Evolutionary conservation across 2,888 invertebrate species (phyloP).

Genomic region (Athalia rosae): DNA sequence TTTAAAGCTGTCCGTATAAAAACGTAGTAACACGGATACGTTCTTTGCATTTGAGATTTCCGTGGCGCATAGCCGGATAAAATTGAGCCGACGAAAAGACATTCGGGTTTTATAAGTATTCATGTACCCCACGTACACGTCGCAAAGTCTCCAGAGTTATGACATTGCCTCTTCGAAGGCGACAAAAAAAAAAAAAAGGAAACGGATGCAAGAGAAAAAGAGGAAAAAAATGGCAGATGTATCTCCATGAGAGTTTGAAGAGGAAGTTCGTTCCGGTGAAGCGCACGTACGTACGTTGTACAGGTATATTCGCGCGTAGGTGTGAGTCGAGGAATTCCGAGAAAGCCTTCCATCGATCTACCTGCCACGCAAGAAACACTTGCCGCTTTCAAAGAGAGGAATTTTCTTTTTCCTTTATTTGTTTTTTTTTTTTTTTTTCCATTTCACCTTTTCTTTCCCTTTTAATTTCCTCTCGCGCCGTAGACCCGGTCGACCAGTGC

Average conservation of each 20-base stretch:
- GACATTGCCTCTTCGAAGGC: too few relatives aligned
- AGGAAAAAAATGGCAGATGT: not conserved
- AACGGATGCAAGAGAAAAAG: not conserved
- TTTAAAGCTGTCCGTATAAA: too few relatives aligned
- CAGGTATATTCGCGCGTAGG: not conserved
- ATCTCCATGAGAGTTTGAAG: not conserved
- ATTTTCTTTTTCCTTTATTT: not conserved
- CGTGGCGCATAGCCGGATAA: not conserved
- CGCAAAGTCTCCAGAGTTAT: not conserved
- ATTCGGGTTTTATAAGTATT: not conserved
- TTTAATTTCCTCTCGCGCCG: not conserved
- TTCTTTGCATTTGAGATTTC: too few relatives aligned
- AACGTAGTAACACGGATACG: too few relatives aligned
- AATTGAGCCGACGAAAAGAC: not conserved
- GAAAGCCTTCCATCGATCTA: not conserved
- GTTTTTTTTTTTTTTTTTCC: too few relatives aligned
- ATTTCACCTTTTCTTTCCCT: not conserved
- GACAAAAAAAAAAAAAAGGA: too few relatives aligned
- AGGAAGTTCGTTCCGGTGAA: not conserved
- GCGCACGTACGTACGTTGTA: not conserved
- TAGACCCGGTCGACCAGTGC: conserved; percentile 3
- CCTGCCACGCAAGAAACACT: conserved; percentile 22
- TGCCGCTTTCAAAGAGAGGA: conserved; percentile 11
- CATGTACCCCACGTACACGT: not conserved
- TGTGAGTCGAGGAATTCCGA: not conserved